phyloP scores from a whole-genome alignment of 2,797 vertebrate species.

The Cyprinodon diabolis region DNA sequence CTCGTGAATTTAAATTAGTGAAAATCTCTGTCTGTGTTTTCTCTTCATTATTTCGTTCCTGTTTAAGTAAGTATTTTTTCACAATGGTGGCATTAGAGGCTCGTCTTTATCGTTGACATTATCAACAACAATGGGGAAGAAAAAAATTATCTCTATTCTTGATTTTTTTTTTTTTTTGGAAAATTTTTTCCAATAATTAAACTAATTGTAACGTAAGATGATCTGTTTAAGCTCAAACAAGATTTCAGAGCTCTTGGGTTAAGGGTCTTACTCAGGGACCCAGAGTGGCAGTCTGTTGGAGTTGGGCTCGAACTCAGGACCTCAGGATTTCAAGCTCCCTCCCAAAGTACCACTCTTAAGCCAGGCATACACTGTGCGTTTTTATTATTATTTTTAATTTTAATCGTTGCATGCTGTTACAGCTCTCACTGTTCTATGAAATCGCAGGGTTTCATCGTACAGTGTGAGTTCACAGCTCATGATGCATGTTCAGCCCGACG shows the following conservation, averaged over 20 bases:
- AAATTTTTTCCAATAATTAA: background rate
- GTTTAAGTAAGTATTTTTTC: constrained; percentile 32
- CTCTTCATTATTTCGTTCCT: constrained; percentile 41
- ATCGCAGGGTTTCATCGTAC: too few relatives aligned
- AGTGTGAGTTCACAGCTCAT: too few relatives aligned
- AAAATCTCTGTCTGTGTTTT: constrained; percentile 41
- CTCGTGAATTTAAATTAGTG: constrained; percentile 27
- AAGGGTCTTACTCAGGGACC: background rate
- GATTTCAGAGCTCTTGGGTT: background rate
- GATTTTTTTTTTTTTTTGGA: background rate
- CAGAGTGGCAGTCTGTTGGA: too few relatives aligned
- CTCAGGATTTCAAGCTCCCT: too few relatives aligned
- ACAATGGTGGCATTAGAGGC: constrained; percentile 17
- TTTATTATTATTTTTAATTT: too few relatives aligned
- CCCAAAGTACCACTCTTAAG: too few relatives aligned
- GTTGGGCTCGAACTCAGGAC: too few relatives aligned
- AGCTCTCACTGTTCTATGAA: too few relatives aligned
- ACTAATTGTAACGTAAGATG: background rate
- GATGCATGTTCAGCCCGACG: too few relatives aligned
- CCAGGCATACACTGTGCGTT: too few relatives aligned
- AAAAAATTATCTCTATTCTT: constrained; percentile 15
- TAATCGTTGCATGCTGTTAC: too few relatives aligned
- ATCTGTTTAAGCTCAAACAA: background rate
- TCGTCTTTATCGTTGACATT: constrained; percentile 31
- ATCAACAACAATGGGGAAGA: constrained; percentile 20